Conservation (phyloP, 2,797 vertebrate genomes). For the Philypnodon macrostomus region DNA sequence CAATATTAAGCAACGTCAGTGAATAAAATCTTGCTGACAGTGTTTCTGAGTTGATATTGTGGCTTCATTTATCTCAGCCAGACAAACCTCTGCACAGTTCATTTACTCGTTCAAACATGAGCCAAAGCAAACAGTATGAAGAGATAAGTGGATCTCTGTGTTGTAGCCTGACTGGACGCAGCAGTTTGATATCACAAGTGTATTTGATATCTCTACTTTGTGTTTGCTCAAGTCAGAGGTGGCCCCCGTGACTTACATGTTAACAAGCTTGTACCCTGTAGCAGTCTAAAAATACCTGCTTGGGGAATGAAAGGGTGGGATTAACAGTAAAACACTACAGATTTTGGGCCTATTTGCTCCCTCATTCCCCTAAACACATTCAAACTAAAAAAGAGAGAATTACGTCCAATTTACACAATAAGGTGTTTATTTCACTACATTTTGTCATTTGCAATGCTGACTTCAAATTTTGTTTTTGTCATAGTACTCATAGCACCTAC, state of each 20-base stretch:
- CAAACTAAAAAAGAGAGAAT: too few relatives aligned
- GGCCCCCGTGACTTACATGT: not conserved
- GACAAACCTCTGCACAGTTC: constrained; percentile 5
- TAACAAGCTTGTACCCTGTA: not conserved
- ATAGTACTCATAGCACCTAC: too few relatives aligned
- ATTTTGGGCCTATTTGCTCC: too few relatives aligned
- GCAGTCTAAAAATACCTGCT: not conserved
- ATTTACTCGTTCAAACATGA: constrained; percentile 11
- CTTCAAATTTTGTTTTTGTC: too few relatives aligned
- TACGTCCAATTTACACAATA: too few relatives aligned
- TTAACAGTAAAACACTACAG: too few relatives aligned
- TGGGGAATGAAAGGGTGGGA: too few relatives aligned
- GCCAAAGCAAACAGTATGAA: constrained; percentile 14
- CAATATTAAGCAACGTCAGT: constrained; percentile 3
- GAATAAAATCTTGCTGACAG: not conserved
- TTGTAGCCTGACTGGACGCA: constrained; percentile 4
- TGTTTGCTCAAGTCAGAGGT: not conserved
- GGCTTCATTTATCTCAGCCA: constrained; percentile 5
- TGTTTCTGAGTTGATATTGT: constrained; percentile 6
- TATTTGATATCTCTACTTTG: not conserved
- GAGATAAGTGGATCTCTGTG: constrained; percentile 3
- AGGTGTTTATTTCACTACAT: too few relatives aligned
- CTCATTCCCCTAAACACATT: too few relatives aligned
- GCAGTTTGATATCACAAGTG: constrained; percentile 4
- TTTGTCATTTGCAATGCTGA: too few relatives aligned